These are phyloP conservation scores for Sebastes ruberrimus DNA, from an alignment of 2,797 vertebrate species.

Conservation along the genomic window DNA sequence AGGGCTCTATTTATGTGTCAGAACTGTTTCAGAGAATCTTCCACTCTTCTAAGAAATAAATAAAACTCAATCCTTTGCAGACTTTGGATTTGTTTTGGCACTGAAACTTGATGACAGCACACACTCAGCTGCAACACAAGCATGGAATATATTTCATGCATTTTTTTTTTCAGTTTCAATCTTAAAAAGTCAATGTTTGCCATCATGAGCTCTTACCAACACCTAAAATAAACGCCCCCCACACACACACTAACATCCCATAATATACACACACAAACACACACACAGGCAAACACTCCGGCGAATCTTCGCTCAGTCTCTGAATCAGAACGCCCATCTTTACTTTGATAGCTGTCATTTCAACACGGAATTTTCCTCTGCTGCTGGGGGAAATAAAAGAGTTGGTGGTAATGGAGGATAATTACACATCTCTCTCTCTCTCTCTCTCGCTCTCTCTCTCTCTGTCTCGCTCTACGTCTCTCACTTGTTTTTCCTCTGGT, in stretches of 20 bases:
- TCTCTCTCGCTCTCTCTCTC: constrained; percentile 14
- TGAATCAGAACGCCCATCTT: constrained; percentile 81
- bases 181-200: neutral
- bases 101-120: neutral
- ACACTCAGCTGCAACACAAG: neutral
- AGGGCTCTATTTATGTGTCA: rapidly evolving
- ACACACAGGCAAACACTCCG: constrained; percentile 24
- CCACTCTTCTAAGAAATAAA: neutral
- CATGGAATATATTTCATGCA: neutral
- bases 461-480: constrained; percentile 11
- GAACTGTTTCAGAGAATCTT: neutral
- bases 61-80: neutral
- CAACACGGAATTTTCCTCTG: constrained; percentile 87
- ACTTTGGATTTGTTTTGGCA: neutral
- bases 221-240: neutral
- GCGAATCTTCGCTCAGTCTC: constrained; percentile 41
- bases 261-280: neutral
- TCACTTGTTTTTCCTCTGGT: constrained; percentile 62
- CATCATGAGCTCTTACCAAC: neutral
- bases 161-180: neutral
- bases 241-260: neutral
- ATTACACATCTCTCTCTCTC: constrained; percentile 80
- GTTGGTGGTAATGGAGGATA: constrained; percentile 96
- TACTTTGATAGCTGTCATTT: constrained; percentile 89
- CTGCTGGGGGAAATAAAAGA: constrained; percentile 90